Evolutionary conservation across 2,888 invertebrate species (phyloP), one percentile per base, ranked within the genome.

Genomic region (Patella depressa): DNA sequence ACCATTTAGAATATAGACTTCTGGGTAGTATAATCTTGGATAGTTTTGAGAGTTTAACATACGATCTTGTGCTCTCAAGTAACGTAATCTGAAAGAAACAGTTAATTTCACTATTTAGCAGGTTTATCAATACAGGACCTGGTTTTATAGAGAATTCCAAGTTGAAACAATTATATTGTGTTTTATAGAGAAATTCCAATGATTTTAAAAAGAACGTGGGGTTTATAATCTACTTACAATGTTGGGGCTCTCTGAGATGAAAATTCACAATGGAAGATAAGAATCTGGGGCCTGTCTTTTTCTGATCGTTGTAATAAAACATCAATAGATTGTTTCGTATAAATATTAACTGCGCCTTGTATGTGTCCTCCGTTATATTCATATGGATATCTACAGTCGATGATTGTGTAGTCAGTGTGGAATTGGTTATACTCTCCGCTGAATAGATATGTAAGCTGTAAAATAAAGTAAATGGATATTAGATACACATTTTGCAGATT

Each of bases 241-340:
- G 95, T 96, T 0, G 99, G 99, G 2, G 98, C 99, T 77, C 99
- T 94, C 92, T 98, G 97, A 77, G 97, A 95, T 0, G 98, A 98
- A 93, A 98, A 99, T 92, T 99, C 99, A 92, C 99, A 99, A 91
- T 99, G 99, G 92, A 99, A 98, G 72, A 99, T 95, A 71, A 99
- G 93, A 72, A 98, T 95, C 82, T 94, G 93, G 74, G 96, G 93
- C 82, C 92, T 91, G 77, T 79, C 82, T 3, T 83, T 77, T 65
- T 19, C 7, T 45, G 45, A 45, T 45, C 45, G 45, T 19, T 65
- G 65, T 65, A 65, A 65, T 65, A 65, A 65, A 19, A 19, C 11
- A 78, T 88, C 83, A 15, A 98, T 94, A 83, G 95, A 95, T 0
- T 96, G 95, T 82, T 94, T 95, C 0, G 95, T 96, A 92, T 95